Evolutionary conservation across 2,797 vertebrate genomes (phyloP).

Genomic region (Catamblyrhynchus diadema): DNA sequence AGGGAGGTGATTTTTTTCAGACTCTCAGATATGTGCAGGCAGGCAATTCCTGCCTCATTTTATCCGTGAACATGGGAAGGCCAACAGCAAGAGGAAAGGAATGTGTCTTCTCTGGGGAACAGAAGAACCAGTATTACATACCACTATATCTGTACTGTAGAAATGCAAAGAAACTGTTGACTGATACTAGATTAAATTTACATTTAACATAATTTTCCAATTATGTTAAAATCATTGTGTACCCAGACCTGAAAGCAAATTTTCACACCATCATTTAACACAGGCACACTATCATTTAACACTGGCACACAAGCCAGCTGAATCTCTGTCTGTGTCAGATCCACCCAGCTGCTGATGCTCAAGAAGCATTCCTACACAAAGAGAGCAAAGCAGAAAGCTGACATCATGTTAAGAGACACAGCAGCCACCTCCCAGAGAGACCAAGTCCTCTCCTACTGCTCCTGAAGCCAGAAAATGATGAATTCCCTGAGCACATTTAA

Average conservation of each 20-base stretch:
- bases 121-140: background rate
- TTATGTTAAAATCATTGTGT: background rate
- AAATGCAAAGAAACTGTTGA: background rate
- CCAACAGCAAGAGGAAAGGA: background rate
- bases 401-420: background rate
- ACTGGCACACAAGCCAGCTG: background rate
- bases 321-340: background rate
- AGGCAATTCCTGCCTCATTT: background rate
- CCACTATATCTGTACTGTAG: background rate
- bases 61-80: background rate
- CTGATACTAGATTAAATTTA: background rate
- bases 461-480: rapidly evolving
- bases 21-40: background rate
- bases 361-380: background rate
- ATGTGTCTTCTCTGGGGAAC: background rate
- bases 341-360: background rate
- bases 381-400: background rate
- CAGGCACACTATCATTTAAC: background rate
- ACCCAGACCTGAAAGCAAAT: background rate
- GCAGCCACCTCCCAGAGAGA: background rate
- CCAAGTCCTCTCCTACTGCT: background rate
- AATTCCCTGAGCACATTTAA: background rate
- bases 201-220: background rate
- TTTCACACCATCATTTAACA: background rate
- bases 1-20: background rate